Conservation (phyloP, 2,113 vertebrate genomes). For the Motacilla alba region DNA sequence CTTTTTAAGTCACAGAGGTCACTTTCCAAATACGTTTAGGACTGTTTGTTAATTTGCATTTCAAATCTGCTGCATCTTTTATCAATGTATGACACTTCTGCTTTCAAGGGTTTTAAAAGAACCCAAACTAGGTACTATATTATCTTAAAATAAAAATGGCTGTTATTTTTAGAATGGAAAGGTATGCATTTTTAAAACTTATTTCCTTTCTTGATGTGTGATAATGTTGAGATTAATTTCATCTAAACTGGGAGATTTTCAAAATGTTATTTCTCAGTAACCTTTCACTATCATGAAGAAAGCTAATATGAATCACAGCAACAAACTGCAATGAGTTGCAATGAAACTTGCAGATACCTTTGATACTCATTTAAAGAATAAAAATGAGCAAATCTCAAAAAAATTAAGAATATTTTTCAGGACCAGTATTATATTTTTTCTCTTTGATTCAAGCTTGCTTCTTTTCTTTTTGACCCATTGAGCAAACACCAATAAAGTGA, state of each 20-base stretch:
- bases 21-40: background rate
- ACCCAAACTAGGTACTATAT: background rate
- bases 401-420: background rate
- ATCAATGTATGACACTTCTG: background rate
- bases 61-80: background rate
- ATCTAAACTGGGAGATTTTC: background rate
- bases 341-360: background rate
- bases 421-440: background rate
- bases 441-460: background rate
- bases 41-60: background rate
- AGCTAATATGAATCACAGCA: background rate
- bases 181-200: background rate
- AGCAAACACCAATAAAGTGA: background rate
- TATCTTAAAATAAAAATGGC: background rate
- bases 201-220: background rate
- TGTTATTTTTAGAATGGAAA: background rate
- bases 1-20: background rate
- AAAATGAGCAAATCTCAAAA: background rate
- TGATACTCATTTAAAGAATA: background rate
- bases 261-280: background rate
- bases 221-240: background rate
- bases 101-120: background rate
- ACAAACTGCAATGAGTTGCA: background rate
- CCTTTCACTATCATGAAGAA: background rate
- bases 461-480: background rate